Percentiles rank a stretch among this genome's conserved stretches.
phyloP scores from a whole-genome alignment of 2,113 vertebrate species.

The Labeo catla region DNA sequence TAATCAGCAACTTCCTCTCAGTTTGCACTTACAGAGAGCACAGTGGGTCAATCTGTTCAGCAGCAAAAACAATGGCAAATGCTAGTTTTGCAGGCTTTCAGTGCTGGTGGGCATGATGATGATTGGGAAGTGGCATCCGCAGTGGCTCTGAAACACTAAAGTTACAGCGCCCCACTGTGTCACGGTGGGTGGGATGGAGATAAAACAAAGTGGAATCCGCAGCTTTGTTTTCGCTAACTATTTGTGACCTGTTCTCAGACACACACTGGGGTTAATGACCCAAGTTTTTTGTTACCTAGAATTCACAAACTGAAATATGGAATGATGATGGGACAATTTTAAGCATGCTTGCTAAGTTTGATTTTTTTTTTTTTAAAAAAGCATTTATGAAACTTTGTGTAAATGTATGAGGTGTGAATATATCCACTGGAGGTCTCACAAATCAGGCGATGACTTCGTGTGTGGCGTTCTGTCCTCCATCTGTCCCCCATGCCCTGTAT shows the following conservation, averaged over 20 bases:
- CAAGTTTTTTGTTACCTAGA: constrained; percentile 12
- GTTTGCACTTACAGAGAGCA: background rate
- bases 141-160: constrained; percentile 62
- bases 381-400: background rate
- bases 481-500: constrained; percentile 67
- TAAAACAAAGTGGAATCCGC: constrained; percentile 67
- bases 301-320: background rate
- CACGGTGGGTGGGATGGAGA: constrained; percentile 75
- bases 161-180: constrained; percentile 66
- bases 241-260: constrained; percentile 67
- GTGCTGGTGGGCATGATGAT: background rate
- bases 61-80: constrained; percentile 24
- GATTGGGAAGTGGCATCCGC: constrained; percentile 58
- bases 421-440: constrained; percentile 63
- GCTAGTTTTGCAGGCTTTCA: background rate
- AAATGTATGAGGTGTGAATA: constrained; percentile 1
- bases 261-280: constrained; percentile 39
- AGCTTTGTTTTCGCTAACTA: constrained; percentile 71
- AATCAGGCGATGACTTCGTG: constrained; percentile 23
- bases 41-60: background rate
- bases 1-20: constrained; percentile 1
- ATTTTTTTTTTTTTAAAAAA: background rate
- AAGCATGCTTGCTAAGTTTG: background rate
- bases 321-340: background rate
- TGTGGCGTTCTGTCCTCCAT: constrained; percentile 62